Base-by-base conservation (phyloP, 2,113 vertebrate species). In the Hydropotes inermis region DNA sequence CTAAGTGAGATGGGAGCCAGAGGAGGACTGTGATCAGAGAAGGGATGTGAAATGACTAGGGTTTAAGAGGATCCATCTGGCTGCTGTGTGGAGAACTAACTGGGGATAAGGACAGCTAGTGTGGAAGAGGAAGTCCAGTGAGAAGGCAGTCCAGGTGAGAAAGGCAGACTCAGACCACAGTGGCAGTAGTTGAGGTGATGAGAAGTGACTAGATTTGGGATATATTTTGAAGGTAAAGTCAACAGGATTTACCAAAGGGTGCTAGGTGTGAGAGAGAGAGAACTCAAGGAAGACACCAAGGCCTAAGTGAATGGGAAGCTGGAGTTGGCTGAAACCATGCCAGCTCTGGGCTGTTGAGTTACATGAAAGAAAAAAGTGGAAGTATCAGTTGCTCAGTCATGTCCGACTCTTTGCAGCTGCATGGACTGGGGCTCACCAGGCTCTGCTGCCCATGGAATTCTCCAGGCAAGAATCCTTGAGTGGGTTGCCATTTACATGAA, bases 171-270 rank as follows among this genome's bases (percentile, higher is more conserved):
- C 45, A 36, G 64, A 36, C 54, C 23, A 25, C 39, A 89, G 85
- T 92, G 43, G 92, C 39, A 89, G 45, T 45, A 87, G 61, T 25
- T 67, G 50, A 94, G 36, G 58, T 67, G 45, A 88, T 79, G 45
- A 79, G 58, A 84, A 88, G 52, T 93, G 45, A 95, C 13, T 95
- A 78, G 60, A 86, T 86, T 82, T 74, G 61, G 58, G 55, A 76
- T 91, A 60, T 30, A 95, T 82, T 94, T 52, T 94, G 87, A 85
- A 82, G 64, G 50, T 36, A 85, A 13, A 95, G 39, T n/a, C 83
- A 95, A 96, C 10, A 87, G 60, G 55, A 95, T 95, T 95, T 96
- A 67, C 13, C 47, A 91, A 93, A 97, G 27, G 47, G 76, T 79
- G 43, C 67, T 9, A n/a, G 25, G 28, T 83, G 12, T 89, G 43